Conservation (phyloP, 1,140 invertebrate genomes). For the Prorops nasuta region DNA sequence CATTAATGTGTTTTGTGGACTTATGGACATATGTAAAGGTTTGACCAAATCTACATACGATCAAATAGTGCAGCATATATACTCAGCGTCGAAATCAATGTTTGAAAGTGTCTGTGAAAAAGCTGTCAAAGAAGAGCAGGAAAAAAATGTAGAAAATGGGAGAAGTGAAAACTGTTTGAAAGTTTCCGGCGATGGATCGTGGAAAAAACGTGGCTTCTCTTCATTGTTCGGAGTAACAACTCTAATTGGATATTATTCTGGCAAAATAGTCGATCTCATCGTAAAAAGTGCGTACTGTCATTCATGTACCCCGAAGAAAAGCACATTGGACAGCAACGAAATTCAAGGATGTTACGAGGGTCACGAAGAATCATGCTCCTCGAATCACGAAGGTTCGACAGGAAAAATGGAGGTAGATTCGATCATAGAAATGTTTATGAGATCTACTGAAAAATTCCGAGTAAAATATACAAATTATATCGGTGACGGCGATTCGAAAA, state of each 20-base stretch:
- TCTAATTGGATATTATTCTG: no score
- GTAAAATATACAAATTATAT: constrained; percentile 15
- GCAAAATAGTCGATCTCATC: constrained; percentile 3
- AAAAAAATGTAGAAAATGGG: constrained; percentile 11
- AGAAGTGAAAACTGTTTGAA: constrained; percentile 11
- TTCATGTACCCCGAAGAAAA: neutral
- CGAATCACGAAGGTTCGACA: constrained; percentile 15
- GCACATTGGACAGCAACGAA: neutral
- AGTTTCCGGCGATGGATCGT: constrained; percentile 17
- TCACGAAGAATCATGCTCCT: constrained; percentile 9
- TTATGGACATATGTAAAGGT: constrained; percentile 2
- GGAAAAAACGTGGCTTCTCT: constrained; percentile 6
- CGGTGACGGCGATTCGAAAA: no score
- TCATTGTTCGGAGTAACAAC: constrained; percentile 2
- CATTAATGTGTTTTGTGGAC: constrained; percentile 6
- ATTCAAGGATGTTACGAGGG: neutral
- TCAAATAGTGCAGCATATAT: constrained; percentile 10
- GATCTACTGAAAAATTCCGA: constrained; percentile 4
- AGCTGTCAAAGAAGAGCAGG: neutral
- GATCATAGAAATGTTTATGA: constrained; percentile 10
- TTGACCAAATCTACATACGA: constrained; percentile 7
- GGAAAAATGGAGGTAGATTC: constrained; percentile 15
- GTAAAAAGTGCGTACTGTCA: constrained; percentile 5
- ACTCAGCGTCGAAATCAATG: constrained; percentile 2
- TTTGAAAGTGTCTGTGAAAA: constrained; percentile 1